Evolutionary conservation across 2,113 vertebrate genomes (phyloP).

Genomic region (Toxostoma redivivum): DNA sequence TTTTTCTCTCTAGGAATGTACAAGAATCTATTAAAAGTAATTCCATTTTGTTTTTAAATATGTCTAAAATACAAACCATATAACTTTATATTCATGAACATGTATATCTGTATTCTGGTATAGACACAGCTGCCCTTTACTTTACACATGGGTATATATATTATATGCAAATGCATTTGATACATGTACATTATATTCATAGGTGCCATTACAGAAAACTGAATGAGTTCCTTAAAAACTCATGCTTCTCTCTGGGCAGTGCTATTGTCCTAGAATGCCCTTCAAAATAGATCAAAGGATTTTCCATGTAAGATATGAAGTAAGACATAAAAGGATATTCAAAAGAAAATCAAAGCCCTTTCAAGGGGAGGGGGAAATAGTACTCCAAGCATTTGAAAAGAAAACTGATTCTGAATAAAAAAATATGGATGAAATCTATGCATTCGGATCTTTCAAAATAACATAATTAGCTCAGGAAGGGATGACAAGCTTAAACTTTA

Average conservation of each 20-base stretch:
- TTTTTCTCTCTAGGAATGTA: not conserved
- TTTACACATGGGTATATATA: not conserved
- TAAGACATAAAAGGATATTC: not conserved
- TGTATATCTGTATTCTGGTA: rapidly evolving
- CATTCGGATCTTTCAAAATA: not conserved
- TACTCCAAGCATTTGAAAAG: not conserved
- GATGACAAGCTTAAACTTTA: not conserved
- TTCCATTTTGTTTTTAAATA: not conserved
- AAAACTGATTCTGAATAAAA: not conserved
- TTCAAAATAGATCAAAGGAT: not conserved
- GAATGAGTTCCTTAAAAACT: not conserved
- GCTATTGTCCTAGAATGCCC: not conserved
- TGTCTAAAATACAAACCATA: not conserved
- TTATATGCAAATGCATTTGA: not conserved
- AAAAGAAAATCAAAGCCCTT: not conserved
- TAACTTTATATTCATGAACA: not conserved
- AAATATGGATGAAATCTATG: not conserved
- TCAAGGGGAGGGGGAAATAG: not conserved
- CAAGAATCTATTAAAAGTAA: not conserved
- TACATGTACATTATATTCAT: not conserved
- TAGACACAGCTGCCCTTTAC: not conserved
- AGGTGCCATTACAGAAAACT: not conserved
- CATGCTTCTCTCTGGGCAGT: not conserved
- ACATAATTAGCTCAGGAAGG: not conserved
- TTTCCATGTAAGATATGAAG: not conserved